Base-by-base conservation (phyloP, 2,797 vertebrate genomes). In the Steatocranus sp. region DNA sequence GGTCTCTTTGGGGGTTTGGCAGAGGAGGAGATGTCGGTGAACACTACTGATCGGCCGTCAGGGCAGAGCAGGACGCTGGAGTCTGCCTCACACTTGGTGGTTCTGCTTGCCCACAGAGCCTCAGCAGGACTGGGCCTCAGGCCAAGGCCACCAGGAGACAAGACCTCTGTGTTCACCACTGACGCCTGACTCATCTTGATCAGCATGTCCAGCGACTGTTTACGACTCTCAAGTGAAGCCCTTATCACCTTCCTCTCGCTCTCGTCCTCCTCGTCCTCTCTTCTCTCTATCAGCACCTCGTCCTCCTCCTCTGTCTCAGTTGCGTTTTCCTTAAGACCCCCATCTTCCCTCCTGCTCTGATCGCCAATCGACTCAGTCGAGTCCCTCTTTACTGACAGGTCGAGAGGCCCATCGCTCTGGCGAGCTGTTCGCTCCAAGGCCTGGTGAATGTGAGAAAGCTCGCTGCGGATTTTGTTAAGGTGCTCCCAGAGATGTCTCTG, bases 81-180 rank as follows among this genome's bases (percentile, higher is more conserved):
- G 89, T 99, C 98, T 0, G 98, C 98, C 92, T 99, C 98, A 0
- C 98, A 99, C 93, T 99, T 99, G 10, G 98, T 99, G 89, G 98
- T 97, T 3, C 95, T 97, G 90, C 97, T 93, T 5, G 96, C 96
- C 96, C 97, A 98, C 87, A 97, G 68, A 87, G 95, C 93, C 75
- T 96, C 94, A 53, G 96, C 95, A 48, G 96, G 86, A 82, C 90
- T 1, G 85, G 94, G 84, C 78, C 95, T 95, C 43, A 97, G 85
- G 76, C 93, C 86, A 20, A 95, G 91, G 5, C 95, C 30, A 0
- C 78, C 81, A 0, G 95, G 94, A 0, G 96, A 93, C 34, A 97
- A 91, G 12, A 96, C 93, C 88, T 98, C 97, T 0, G 96, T 89
- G 90, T 96, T 97, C 17, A 96, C 90, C 46, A 96, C 82, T 0